A percentile compares a stretch with the other conserved stretches of the same genome.
Evolutionary conservation across 2,888 invertebrate genomes (phyloP).

Genomic region (Andrena minutula): DNA sequence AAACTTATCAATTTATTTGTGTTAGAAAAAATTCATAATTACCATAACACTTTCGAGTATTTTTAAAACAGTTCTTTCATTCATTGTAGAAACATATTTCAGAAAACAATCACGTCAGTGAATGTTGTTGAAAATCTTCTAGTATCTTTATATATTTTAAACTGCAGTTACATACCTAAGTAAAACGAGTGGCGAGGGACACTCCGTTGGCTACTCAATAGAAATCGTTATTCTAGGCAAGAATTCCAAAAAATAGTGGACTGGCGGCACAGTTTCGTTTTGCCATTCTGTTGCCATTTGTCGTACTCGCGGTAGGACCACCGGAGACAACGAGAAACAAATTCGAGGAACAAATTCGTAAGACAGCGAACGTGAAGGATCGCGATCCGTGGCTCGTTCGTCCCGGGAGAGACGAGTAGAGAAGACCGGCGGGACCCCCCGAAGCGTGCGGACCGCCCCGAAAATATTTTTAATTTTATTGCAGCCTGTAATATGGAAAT

Average conservation of each 20-base stretch:
- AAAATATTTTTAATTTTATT: conserved; percentile 81
- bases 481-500: conserved; percentile 79
- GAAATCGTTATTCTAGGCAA: conserved; percentile 23
- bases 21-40: too few species aligned
- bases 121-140: too few species aligned
- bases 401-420: conserved; percentile 16
- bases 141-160: too few species aligned
- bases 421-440: conserved; percentile 73
- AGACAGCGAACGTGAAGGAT: conserved; percentile 59
- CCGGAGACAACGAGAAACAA: conserved; percentile 69
- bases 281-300: conserved; percentile 56
- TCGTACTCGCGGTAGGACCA: conserved; percentile 63
- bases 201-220: neutral
- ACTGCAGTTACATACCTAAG: too few species aligned
- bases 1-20: too few species aligned
- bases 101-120: too few species aligned
- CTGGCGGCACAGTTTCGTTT: conserved; percentile 48
- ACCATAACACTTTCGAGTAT: too few species aligned
- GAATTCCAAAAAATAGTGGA: conserved; percentile 25
- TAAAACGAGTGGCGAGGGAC: neutral
- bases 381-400: conserved; percentile 57
- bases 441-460: conserved; percentile 75
- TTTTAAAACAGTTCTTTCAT: too few species aligned
- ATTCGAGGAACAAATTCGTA: conserved; percentile 72
- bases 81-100: too few species aligned